Base-by-base conservation (phyloP, 2,888 invertebrate species). In the Eremobia ochroleuca region DNA sequence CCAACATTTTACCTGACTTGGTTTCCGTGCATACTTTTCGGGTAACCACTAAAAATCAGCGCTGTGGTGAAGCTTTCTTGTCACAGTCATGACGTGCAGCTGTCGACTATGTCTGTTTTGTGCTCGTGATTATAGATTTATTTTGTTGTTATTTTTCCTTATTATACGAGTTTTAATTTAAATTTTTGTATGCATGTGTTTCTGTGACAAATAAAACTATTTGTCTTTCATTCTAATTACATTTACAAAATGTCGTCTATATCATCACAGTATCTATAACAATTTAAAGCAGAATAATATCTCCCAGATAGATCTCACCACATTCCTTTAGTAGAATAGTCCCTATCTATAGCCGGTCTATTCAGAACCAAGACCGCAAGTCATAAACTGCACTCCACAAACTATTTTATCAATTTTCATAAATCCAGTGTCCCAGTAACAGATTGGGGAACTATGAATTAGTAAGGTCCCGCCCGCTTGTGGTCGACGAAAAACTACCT, bases 401-500 rank as follows among this genome's bases (percentile, higher is more conserved):
- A 87, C 79, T 85, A 81, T 85, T 87, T 82, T 76, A 84, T 85
- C 81, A 81, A 85, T 88, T 85, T 88, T 79, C 88, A 87, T 89
- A 87, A 87, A 85, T 87, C 72, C 67, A 69, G 71, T 75, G 68
- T 71, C 74, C 80, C 72, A 77, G 81, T 86, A 86, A 86, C 83
- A 85, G 78, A 85, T 81, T 85, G 86, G 80, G 64, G 70, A 81
- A 83, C 81, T 82, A 87, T 89, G 87, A 89, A 87, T 88, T 88
- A 88, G 85, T 85, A 81, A 74, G 81, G 82, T 59, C 21, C 69
- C 79, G 76, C 79, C 72, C 76, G 69, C 70, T 75, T 73, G 87
- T 77, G 87, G 90, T 89, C 87, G 87, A 79, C 88, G 87, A 86
- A 86, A 86, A 87, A 89, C 89, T 89, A 85, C 82, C 79, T 74